These are phyloP conservation scores for Aricia artaxerxes DNA, from an alignment of 2,888 invertebrate species.

Conservation along the genomic window DNA sequence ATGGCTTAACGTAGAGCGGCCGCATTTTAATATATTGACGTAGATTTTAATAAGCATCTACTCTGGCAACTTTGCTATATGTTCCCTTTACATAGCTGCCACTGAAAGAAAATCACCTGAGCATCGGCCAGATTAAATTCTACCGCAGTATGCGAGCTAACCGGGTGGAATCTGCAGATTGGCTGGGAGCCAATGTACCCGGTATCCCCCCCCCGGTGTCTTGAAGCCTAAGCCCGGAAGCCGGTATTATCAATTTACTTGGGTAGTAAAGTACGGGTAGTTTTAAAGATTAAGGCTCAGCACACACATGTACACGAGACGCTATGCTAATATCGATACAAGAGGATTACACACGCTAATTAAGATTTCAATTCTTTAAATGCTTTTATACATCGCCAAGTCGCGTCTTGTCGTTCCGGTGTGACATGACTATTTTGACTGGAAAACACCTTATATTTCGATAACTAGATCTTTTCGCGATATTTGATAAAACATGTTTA, in stretches of 20 bases:
- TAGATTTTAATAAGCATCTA: not conserved
- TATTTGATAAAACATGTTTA: no score
- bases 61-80: not conserved
- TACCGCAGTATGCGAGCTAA: not conserved
- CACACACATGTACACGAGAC: no score
- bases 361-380: no score
- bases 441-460: no score
- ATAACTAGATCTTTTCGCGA: no score
- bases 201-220: not conserved
- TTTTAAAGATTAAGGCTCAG: not conserved
- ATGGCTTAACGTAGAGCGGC: not conserved
- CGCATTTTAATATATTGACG: not conserved
- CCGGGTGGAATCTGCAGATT: constrained; percentile 4
- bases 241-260: not conserved
- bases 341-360: no score
- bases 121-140: not conserved
- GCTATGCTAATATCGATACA: no score
- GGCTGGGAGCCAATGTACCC: not conserved
- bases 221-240: not conserved
- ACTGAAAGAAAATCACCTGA: not conserved
- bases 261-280: not conserved
- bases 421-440: no score
- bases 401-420: no score
- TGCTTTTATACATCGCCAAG: no score
- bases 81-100: not conserved